Conservation (phyloP, 2,113 vertebrate species). For the Pao palembangensis region DNA sequence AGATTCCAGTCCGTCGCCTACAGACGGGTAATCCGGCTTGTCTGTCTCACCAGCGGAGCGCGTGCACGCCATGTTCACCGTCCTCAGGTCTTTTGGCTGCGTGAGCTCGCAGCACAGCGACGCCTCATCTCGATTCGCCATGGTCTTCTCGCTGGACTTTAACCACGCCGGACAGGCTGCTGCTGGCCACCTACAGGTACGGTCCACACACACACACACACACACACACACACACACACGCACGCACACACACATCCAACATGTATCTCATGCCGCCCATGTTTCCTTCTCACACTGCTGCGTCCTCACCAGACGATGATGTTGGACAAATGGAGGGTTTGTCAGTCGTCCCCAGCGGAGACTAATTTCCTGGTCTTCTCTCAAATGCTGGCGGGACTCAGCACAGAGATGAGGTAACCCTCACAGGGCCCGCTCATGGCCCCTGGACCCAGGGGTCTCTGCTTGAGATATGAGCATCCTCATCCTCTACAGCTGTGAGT, state of each 20-base stretch:
- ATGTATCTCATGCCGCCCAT: too few species aligned
- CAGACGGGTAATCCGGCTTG: neutral
- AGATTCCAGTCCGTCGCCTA: fast-evolving
- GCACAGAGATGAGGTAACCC: constrained; percentile 78
- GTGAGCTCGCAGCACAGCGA: constrained; percentile 74
- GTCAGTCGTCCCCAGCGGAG: constrained; percentile 77
- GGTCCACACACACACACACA: constrained; percentile 28
- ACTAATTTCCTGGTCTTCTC: constrained; percentile 88
- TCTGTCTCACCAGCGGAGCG: constrained; percentile 79
- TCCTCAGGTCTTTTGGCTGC: constrained; percentile 86
- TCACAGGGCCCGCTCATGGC: neutral
- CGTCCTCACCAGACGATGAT: constrained; percentile 83
- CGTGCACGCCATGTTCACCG: constrained; percentile 85
- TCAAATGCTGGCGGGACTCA: constrained; percentile 87
- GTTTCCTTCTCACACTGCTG: neutral
- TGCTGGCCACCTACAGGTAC: constrained; percentile 88
- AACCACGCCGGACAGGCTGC: constrained; percentile 80
- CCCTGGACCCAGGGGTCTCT: too few species aligned
- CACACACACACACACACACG: neutral
- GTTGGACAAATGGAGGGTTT: constrained; percentile 82
- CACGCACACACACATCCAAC: too few species aligned
- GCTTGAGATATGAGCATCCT: too few species aligned
- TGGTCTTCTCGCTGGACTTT: constrained; percentile 88
- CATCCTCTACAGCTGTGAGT: too few species aligned
- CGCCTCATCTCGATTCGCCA: constrained; percentile 83